phyloP scores from a whole-genome alignment of 2,888 invertebrate genomes.

The Apodemia mormo region DNA sequence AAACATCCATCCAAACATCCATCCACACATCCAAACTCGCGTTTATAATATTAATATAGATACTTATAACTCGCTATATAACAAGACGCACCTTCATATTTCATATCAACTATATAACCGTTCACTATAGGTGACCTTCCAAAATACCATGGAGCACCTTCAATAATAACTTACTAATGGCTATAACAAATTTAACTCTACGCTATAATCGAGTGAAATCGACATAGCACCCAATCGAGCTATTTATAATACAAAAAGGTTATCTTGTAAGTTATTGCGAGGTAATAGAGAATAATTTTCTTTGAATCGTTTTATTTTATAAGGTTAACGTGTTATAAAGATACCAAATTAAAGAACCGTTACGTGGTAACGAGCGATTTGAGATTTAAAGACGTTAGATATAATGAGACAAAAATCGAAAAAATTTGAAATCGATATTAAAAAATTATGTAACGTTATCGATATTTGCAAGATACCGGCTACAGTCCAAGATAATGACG shows the following conservation, averaged over 20 bases:
- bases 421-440: too few relatives aligned
- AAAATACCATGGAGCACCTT: not conserved
- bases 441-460: too few relatives aligned
- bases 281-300: not conserved
- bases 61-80: not conserved
- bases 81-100: not conserved
- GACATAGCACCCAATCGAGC: not conserved
- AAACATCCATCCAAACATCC: too few relatives aligned
- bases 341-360: slow-evolving; percentile 7
- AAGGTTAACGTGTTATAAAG: not conserved
- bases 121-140: slow-evolving; percentile 1
- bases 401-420: too few relatives aligned
- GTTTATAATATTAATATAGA: too few relatives aligned
- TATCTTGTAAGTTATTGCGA: not conserved
- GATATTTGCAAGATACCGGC: too few relatives aligned
- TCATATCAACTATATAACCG: not conserved
- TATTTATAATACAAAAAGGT: not conserved
- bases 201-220: slow-evolving; percentile 5
- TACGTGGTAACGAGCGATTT: not conserved
- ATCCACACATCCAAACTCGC: too few relatives aligned
- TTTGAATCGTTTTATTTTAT: not conserved
- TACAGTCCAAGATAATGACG: too few relatives aligned
- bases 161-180: slow-evolving; percentile 8
- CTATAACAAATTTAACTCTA: slow-evolving; percentile 2
- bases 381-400: too few relatives aligned